Conservation (phyloP, 1,140 invertebrate genomes). For the Planococcus citri region DNA sequence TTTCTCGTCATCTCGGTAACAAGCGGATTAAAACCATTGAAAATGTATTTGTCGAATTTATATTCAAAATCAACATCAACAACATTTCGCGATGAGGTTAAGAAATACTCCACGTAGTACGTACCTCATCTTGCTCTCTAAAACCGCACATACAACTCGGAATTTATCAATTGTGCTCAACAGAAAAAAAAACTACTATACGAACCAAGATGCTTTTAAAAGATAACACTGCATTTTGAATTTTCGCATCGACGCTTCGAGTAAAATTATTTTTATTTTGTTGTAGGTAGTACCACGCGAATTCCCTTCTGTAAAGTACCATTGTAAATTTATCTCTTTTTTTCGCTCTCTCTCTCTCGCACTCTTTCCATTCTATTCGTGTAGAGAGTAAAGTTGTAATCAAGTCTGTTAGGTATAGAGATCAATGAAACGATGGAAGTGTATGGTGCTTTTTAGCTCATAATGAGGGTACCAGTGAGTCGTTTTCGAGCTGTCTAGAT, state of each 20-base stretch:
- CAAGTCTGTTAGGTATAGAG: neutral
- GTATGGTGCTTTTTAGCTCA: neutral
- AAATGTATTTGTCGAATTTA: too few species aligned
- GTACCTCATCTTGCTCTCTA: too few species aligned
- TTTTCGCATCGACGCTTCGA: neutral
- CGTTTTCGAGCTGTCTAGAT: neutral
- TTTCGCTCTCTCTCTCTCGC: too few species aligned
- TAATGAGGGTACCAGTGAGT: conserved; percentile 1
- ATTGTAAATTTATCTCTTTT: neutral
- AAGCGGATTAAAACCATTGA: too few species aligned
- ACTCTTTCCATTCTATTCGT: too few species aligned
- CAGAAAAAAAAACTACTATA: neutral
- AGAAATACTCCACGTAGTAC: too few species aligned
- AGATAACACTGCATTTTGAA: neutral
- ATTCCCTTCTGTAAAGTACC: neutral
- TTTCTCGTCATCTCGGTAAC: too few species aligned
- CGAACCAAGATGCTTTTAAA: neutral
- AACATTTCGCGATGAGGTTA: too few species aligned
- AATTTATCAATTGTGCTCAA: too few species aligned
- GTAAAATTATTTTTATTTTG: neutral
- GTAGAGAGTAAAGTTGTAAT: neutral
- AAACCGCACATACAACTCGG: too few species aligned
- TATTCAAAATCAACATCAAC: too few species aligned
- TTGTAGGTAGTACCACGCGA: too few species aligned
- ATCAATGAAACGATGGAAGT: neutral